phyloP scores from a whole-genome alignment of 2,113 vertebrate genomes.

The Sarotherodon lohbergeri region DNA sequence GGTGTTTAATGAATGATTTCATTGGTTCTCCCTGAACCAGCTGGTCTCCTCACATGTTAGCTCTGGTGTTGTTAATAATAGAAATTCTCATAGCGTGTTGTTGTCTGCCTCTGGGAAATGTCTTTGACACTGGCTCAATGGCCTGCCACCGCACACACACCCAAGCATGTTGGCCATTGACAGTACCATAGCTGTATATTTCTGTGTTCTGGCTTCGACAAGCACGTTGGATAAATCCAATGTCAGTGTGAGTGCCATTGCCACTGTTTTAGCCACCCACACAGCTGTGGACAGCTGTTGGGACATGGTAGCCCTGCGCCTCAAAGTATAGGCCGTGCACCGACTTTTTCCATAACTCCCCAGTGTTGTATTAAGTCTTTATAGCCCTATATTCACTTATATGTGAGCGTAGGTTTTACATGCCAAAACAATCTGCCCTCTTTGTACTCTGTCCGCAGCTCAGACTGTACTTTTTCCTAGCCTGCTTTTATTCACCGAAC shows the following conservation, averaged over 20 bases:
- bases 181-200: slow-evolving; percentile 21
- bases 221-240: slow-evolving; percentile 35
- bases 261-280: slow-evolving; percentile 62
- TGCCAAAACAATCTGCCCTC: slow-evolving; percentile 65
- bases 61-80: slow-evolving; percentile 24
- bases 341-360: slow-evolving; percentile 39
- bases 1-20: slow-evolving; percentile 21
- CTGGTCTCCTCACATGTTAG: slow-evolving; percentile 20
- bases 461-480: slow-evolving; percentile 20
- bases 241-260: slow-evolving; percentile 25
- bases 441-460: slow-evolving; percentile 66
- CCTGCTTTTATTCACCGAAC: slow-evolving; percentile 40
- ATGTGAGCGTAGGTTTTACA: slow-evolving; percentile 55
- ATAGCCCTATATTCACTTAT: slow-evolving; percentile 60
- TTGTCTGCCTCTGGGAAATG: slow-evolving; percentile 42
- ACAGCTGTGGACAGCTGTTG: slow-evolving; percentile 38
- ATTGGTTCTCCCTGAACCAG: slow-evolving; percentile 13
- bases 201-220: slow-evolving; percentile 50
- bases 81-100: slow-evolving; percentile 20
- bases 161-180: slow-evolving; percentile 18
- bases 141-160: slow-evolving; percentile 17
- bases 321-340: slow-evolving; percentile 29
- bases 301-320: slow-evolving; percentile 33
- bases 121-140: slow-evolving; percentile 34
- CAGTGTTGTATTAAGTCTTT: slow-evolving; percentile 58